Percentiles rank a stretch among this genome's conserved stretches.
Conservation (phyloP, 2,113 vertebrate genomes). For the Anguilla japonica region DNA sequence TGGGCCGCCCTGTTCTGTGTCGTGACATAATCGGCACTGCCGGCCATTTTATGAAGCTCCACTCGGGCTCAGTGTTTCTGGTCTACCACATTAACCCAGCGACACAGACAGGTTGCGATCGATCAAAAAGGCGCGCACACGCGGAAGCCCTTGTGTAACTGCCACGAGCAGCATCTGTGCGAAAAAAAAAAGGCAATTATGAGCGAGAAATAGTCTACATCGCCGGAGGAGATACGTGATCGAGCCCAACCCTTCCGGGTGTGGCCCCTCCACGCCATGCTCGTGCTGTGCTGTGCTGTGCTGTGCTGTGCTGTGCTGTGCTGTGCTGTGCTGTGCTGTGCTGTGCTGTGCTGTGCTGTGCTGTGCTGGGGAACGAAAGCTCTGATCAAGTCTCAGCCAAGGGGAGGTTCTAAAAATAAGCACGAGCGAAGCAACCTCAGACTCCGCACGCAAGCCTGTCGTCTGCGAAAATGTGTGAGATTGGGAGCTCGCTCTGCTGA, state of each 20-base stretch:
- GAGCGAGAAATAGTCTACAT: conserved; percentile 54
- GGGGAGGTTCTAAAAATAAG: not conserved
- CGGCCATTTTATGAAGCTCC: not conserved
- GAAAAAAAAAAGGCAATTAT: conserved; percentile 53
- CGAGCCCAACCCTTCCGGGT: conserved; percentile 47
- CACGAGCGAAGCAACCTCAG: not conserved
- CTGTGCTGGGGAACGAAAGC: conserved; percentile 32
- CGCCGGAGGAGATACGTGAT: conserved; percentile 30
- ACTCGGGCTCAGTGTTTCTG: conserved; percentile 69
- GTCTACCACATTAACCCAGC: conserved; percentile 69
- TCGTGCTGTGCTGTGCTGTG: not conserved
- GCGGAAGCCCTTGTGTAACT: conserved; percentile 42
- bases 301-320: too few species aligned
- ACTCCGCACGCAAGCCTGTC: too few species aligned
- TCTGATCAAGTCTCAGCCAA: not conserved
- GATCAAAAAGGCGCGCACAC: conserved; percentile 41
- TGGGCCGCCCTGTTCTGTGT: not conserved
- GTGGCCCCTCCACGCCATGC: too few species aligned
- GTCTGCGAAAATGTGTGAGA: not conserved
- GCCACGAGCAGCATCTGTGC: conserved; percentile 43
- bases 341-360: not conserved
- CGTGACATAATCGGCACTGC: too few species aligned
- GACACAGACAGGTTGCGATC: conserved; percentile 53
- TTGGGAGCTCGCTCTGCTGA: not conserved
- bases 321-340: not conserved